These are phyloP conservation scores for Scyliorhinus canicula DNA, from an alignment of 2,797 vertebrate species.

Conservation along the genomic window DNA sequence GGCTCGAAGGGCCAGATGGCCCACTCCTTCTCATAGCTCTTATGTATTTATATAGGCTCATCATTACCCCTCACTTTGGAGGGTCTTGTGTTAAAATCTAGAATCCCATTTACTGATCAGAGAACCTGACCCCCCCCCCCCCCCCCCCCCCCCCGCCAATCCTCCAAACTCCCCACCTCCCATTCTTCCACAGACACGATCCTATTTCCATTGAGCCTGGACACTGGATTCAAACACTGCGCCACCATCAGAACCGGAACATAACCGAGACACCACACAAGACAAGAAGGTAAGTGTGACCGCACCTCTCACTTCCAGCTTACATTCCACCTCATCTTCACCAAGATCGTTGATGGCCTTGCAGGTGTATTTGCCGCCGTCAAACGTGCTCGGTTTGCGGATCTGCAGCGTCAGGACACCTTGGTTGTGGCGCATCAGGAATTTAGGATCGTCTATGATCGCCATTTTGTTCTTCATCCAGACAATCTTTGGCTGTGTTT, in stretches of 20 bases:
- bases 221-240: not conserved
- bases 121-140: too few relatives aligned
- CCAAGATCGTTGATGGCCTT: conserved; percentile 64
- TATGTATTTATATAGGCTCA: not conserved
- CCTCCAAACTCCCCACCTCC: too few relatives aligned
- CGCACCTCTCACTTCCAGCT: conserved; percentile 75
- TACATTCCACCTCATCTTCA: conserved; percentile 73
- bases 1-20: too few relatives aligned
- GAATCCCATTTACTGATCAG: too few relatives aligned
- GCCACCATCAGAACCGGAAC: not conserved
- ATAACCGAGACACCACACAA: not conserved
- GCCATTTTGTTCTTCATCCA: conserved; percentile 88
- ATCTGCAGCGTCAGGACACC: conserved; percentile 81
- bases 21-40: too few relatives aligned
- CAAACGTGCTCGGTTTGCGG: conserved; percentile 57
- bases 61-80: not conserved
- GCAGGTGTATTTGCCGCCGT: conserved; percentile 55
- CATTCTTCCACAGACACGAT: not conserved
- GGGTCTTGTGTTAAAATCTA: not conserved
- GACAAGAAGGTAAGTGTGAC: not conserved
- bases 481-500: conserved; percentile 69
- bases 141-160: too few relatives aligned
- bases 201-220: not conserved
- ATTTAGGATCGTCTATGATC: conserved; percentile 74
- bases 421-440: conserved; percentile 77